These are phyloP conservation scores for Daktulosphaira vitifoliae DNA, from an alignment of 1,140 invertebrate genomes.

Conservation along the genomic window DNA sequence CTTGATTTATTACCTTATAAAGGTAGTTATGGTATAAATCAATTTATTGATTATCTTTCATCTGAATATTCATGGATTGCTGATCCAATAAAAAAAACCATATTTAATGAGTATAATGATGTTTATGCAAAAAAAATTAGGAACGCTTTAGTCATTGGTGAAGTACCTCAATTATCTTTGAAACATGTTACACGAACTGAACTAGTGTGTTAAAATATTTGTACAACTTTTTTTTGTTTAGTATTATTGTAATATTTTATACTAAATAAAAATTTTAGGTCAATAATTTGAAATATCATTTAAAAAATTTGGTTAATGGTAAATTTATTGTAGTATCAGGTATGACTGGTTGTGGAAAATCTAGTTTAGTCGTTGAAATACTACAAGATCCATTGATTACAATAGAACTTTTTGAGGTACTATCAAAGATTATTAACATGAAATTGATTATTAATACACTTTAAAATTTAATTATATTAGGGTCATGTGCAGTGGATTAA, in stretches of 20 bases:
- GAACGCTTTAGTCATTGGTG: constrained; percentile 45
- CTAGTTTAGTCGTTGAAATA: constrained; percentile 52
- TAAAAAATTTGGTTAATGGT: constrained; percentile 44
- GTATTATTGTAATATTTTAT: constrained; percentile 20
- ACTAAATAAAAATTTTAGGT: constrained; percentile 41
- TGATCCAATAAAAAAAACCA: background rate
- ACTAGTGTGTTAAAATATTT: constrained; percentile 42
- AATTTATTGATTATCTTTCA: constrained; percentile 27
- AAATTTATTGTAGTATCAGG: constrained; percentile 54
- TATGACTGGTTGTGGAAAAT: constrained; percentile 63
- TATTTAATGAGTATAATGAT: constrained; percentile 6
- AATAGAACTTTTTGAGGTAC: constrained; percentile 16
- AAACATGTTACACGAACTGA: constrained; percentile 45
- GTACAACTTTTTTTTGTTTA: background rate
- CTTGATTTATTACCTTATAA: constrained; percentile 18
- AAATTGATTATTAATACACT: too few species aligned
- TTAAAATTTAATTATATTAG: background rate
- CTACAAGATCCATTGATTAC: constrained; percentile 40
- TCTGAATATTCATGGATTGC: constrained; percentile 32
- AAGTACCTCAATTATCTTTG: constrained; percentile 47
- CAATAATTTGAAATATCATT: constrained; percentile 42
- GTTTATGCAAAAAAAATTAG: constrained; percentile 35
- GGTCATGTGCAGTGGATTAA: constrained; percentile 20
- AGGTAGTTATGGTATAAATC: background rate
- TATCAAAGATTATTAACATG: too few species aligned